phyloP scores from a whole-genome alignment of 1,140 invertebrate genomes.

The Drosophila pseudoobscura region DNA sequence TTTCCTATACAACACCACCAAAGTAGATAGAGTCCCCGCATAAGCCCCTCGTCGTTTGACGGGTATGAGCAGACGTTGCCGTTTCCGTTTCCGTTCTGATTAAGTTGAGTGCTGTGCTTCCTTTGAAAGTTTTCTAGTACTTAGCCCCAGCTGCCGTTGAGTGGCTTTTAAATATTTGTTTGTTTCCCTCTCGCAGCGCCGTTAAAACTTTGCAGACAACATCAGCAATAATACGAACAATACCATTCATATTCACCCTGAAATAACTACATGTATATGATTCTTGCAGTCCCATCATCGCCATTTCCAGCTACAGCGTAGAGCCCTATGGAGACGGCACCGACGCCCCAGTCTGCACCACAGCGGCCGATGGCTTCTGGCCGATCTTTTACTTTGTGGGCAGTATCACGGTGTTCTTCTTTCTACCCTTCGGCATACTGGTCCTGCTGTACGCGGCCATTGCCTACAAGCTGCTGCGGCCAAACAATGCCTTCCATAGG shows the following conservation, averaged over 20 bases:
- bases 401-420: constrained; percentile 92
- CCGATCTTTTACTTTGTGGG: constrained; percentile 90
- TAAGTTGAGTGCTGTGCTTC: constrained; percentile 70
- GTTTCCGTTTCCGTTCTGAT: constrained; percentile 70
- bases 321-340: constrained; percentile 88
- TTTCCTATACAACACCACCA: constrained; percentile 22
- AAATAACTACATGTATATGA: constrained; percentile 32
- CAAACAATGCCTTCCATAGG: constrained; percentile 82
- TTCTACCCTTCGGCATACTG: constrained; percentile 91
- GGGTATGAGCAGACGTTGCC: constrained; percentile 55
- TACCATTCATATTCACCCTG: constrained; percentile 11
- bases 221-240: constrained; percentile 14
- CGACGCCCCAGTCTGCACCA: constrained; percentile 88
- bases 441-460: constrained; percentile 93
- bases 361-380: constrained; percentile 89
- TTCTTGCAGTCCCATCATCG: constrained; percentile 90
- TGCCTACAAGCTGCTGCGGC: constrained; percentile 88
- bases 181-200: constrained; percentile 38
- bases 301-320: constrained; percentile 89
- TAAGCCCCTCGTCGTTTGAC: constrained; percentile 10
- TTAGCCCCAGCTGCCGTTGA: constrained; percentile 22
- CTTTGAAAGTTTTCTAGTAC: constrained; percentile 46
- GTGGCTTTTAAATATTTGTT: constrained; percentile 64
- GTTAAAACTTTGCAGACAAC: constrained; percentile 66
- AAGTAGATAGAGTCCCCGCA: constrained; percentile 30